A percentile compares a stretch with the other conserved stretches of the same genome.
Evolutionary conservation across 2,888 invertebrate genomes (phyloP).

Genomic region (Oegoconia quadripuncta): DNA sequence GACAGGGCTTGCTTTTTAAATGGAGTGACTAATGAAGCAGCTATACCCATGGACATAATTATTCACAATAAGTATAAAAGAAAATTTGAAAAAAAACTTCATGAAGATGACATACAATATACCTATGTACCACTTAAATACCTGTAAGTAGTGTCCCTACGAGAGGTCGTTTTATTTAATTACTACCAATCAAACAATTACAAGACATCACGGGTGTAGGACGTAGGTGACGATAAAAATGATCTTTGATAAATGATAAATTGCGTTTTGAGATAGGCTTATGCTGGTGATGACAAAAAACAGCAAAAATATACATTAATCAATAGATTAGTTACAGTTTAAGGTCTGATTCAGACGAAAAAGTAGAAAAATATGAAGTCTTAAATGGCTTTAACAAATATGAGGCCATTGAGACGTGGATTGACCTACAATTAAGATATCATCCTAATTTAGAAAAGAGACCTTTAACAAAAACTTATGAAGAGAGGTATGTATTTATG

Average conservation of each 20-base stretch:
- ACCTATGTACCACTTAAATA: slow-evolving; percentile 20
- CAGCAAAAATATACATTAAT: too few species aligned
- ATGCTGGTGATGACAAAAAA: too few species aligned
- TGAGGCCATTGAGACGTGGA: slow-evolving; percentile 36
- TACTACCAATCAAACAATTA: too few species aligned
- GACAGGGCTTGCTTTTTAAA: slow-evolving; percentile 45
- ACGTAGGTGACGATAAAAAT: too few species aligned
- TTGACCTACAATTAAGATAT: slow-evolving; percentile 28
- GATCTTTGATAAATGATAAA: too few species aligned
- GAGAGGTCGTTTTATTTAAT: too few species aligned
- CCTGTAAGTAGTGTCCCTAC: too few species aligned
- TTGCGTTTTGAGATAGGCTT: too few species aligned
- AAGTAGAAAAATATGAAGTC: slow-evolving; percentile 5
- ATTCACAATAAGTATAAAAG: slow-evolving; percentile 31
- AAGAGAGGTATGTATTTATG: slow-evolving; percentile 47
- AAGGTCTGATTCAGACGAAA: neutral
- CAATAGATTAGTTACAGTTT: neutral
- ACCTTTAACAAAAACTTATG: slow-evolving; percentile 46
- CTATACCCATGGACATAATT: slow-evolving; percentile 50
- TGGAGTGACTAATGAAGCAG: slow-evolving; percentile 59
- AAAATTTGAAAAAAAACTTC: slow-evolving; percentile 41
- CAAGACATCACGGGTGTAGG: too few species aligned
- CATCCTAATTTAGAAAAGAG: slow-evolving; percentile 34
- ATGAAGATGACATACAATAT: slow-evolving; percentile 44
- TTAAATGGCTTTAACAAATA: slow-evolving; percentile 32